Base-by-base conservation (phyloP, 2,888 invertebrate species). In the Trachelus stipa region DNA sequence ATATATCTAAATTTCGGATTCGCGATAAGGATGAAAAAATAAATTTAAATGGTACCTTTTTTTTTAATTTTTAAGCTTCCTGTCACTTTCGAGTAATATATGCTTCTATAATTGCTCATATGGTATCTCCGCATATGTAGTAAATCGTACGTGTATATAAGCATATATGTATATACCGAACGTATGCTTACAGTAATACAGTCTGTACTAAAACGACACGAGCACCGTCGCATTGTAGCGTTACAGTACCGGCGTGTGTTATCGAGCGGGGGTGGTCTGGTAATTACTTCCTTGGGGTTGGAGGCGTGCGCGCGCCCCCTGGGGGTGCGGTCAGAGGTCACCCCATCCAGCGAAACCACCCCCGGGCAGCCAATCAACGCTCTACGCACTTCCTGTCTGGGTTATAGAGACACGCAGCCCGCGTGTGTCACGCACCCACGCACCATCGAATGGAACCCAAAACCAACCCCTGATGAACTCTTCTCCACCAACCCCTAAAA, bases 251-350 rank as follows among this genome's bases (percentile, higher is more conserved):
- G 86, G 87, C 83, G 84, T 85, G 85, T 85, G 87, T 88, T 89
- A 89, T 89, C 88, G 88, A 89, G 87, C 88, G 88, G 86, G 87
- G 88, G 87, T 86, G 86, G 87, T 85, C 84, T 86, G 85, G 89
- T 89, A 89, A 89, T 89, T 89, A 89, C 89, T 89, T 89, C 88
- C 88, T 88, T 85, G 86, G 87, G 88, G 88, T 87, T 86, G 87
- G 85, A 88, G 87, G 87, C 86, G 87, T 89, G 89, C 87, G 88
- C 88, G 88, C 88, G 88, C 86, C 88, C 89, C 86, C 81, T 81
- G 85, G 84, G 89, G 89, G 89, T 87, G 87, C 89, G 89, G 87
- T 89, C 88, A 89, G 83, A 89, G 89, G 89, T 89, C 89, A 89
- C 84, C 85, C 84, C 85, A 85, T 85, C 86, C 84, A 84, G 86